Evolutionary conservation across 1,140 invertebrate species (phyloP).

Genomic region (Trichonephila inaurata): DNA sequence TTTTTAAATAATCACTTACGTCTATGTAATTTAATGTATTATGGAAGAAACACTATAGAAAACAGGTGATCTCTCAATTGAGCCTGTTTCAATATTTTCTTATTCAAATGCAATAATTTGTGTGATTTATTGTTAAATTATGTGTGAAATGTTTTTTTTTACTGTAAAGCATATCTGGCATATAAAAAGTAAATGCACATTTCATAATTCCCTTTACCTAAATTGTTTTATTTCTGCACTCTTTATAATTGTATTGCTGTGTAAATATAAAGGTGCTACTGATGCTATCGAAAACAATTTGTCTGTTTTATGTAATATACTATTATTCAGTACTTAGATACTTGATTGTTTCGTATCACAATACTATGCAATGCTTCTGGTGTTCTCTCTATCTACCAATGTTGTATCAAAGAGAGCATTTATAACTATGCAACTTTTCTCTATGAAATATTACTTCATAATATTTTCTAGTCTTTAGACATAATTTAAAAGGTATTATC

Average conservation of each 20-base stretch:
- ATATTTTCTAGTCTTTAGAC: conserved; percentile 36
- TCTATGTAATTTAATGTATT: conserved; percentile 9
- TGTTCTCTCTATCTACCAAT: conserved; percentile 34
- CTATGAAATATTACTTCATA: background rate
- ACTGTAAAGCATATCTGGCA: background rate
- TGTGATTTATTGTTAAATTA: conserved; percentile 6
- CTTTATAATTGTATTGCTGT: background rate
- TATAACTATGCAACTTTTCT: background rate
- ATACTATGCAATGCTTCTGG: conserved; percentile 3
- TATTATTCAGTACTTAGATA: conserved; percentile 7
- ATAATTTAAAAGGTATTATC: background rate
- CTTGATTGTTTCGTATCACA: conserved; percentile 40
- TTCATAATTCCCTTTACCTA: background rate
- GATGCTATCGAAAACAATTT: background rate
- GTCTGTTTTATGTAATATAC: background rate
- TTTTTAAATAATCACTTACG: conserved; percentile 5
- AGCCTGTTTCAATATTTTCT: conserved; percentile 45
- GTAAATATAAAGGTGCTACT: conserved; percentile 48
- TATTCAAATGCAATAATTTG: conserved; percentile 43
- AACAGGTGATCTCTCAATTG: background rate
- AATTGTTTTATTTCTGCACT: background rate
- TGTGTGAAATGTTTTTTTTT: background rate
- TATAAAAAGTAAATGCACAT: background rate
- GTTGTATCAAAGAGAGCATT: background rate
- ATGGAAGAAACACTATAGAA: conserved; percentile 25